These are phyloP conservation scores for Latrodectus geometricus DNA, from an alignment of 1,140 invertebrate species.

Conservation along the genomic window DNA sequence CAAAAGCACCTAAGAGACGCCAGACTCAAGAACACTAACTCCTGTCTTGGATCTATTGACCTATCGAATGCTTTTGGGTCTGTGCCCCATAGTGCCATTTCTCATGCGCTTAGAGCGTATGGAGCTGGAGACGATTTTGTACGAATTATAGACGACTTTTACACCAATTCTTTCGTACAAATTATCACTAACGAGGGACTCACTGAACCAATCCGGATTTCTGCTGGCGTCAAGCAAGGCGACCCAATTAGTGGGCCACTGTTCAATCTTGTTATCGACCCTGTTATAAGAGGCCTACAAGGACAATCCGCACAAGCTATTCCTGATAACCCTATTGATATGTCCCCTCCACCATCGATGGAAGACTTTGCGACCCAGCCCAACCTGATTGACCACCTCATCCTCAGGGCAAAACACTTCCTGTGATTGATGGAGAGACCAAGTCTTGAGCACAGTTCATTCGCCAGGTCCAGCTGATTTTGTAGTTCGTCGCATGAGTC, in stretches of 20 bases:
- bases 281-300: not conserved
- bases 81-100: no score
- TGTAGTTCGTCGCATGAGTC: not conserved
- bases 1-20: no score
- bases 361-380: no score
- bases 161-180: not conserved
- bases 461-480: no score
- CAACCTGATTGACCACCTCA: no score
- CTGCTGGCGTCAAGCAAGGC: constrained; percentile 68
- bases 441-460: not conserved
- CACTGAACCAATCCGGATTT: constrained; percentile 65
- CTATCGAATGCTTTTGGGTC: no score
- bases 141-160: not conserved
- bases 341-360: no score
- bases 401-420: not conserved
- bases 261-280: constrained; percentile 70
- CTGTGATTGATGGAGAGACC: not conserved
- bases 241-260: constrained; percentile 68
- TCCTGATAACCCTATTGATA: no score
- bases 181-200: constrained; percentile 51
- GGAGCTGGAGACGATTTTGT: no score
- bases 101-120: no score
- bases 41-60: no score
- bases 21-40: no score
- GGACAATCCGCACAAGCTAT: not conserved